Evolutionary conservation across 2,113 vertebrate species (phyloP), one percentile per base, ranked within the genome.

Genomic region (Corythornis cristatus): DNA sequence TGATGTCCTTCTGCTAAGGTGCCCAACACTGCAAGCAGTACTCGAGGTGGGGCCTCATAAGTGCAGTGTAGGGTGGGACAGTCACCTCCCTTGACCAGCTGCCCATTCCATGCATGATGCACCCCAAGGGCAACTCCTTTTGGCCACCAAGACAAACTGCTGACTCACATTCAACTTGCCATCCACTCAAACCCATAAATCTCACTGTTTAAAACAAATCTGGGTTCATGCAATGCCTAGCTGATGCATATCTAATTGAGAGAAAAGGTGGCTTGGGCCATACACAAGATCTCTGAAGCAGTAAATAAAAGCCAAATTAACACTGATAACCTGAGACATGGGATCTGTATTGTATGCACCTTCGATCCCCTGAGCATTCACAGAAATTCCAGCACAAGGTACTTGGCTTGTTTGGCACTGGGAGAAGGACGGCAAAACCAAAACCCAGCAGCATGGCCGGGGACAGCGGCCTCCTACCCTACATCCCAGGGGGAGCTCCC

Each of bases 31-130:
- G 33, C 7, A 17, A 17, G 1, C 31, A 10, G 31, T 4, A 18
- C n/a, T 0, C 0, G 0, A 46, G 48, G 17, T 40, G 51, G 17
- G 19, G 16, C 5, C 0, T 0, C 17, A 15, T 14, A 16, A 57
- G 22, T 1, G 8, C 28, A 28, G 23, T 21, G 13, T 4, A 35
- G 43, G 64, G 43, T 0, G 0, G 51, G 31, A 77, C 53, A 60
- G 33, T 54, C 67, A 14, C 18, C 18, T 64, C 33, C 16, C 31
- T 53, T 2, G 3, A 3, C 20, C 0, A 0, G 42, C 45, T 21
- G 0, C 1, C 1, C 0, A 0, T 66, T 22, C 26, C 51, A n/a
- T 1, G 3, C 35, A 8, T 5, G 11, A 8, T 65, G 51, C 0
- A 10, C 4, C 2, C 1, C 15, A 17, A 7, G 11, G 2, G 5